Evolutionary conservation across 2,888 invertebrate species (phyloP), one percentile per base, ranked within the genome.

Genomic region (Malthinus seriepunctatus): DNA sequence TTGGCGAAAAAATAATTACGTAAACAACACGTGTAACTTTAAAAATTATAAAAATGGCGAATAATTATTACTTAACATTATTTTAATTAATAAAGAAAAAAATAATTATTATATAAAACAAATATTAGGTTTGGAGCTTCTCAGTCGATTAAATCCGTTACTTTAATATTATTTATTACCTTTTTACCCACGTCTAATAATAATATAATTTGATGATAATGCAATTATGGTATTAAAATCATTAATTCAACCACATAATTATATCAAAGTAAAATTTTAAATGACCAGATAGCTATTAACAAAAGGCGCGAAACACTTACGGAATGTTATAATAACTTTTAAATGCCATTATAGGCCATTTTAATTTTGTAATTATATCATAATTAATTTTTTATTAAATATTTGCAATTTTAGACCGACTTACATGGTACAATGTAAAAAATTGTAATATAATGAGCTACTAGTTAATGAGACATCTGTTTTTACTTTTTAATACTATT

Each of bases 181-280:
- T 57, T 57, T 57, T 58, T 58, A 42, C 48, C 42, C 47, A 52
- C 34, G 54, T 49, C 44, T 53, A 44, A 35, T 59, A 58, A 53
- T 49, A 59, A 49, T 54, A 59, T 54, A 59, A 59, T 44, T 54
- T 42, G 59, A 54, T 54, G 59, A 59, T 53, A 59, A 53, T 59
- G 54, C 59, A 59, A 56, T 59, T 53, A 59, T 49, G 54, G 38
- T 23, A 50, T 59, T 54, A 50, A 59, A 46, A 45, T 53, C 54
- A 50, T 59, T 53, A 59, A 38, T 32, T 38, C 44, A 8, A 45
- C 44, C 45, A 11, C 49, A 23, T 56, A 56, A 56, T 56, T 56
- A 56, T 34, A 49, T 32, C 14, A 39, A 34, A 53, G 38, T 47
- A 47, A 32, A 49, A 55, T 42, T 49, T 55, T 55, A 42, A 42